Evolutionary conservation across 2,113 vertebrate genomes (phyloP), one percentile per base, ranked within the genome.

Genomic region (Madoqua kirkii): DNA sequence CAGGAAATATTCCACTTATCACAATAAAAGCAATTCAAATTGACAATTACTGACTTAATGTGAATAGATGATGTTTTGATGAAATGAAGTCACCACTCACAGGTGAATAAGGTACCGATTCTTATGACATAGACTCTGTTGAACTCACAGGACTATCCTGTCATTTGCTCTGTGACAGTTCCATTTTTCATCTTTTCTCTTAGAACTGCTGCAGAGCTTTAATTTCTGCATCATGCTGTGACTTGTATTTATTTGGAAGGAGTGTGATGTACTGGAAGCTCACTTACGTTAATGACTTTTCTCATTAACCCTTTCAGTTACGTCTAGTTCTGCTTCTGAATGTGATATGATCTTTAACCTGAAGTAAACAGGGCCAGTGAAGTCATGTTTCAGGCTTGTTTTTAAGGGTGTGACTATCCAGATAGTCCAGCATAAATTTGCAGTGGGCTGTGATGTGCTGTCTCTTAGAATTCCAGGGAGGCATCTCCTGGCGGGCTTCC

Each of bases 401-500:
- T 78, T 48, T 57, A 15, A 87, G 36, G 33, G 33, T 36, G 25
- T 74, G 6, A 1, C 59, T 23, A 11, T 31, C 4, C 0, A 48
- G n/a, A 13, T 29, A 36, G 29, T 31, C 19, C 52, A 27, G 23
- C 13, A 1, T 3, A 17, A 33, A 1, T 33, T 62, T 67, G 50
- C 3, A 43, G 7, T 0, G 14, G 76, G 23, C 13, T n/a, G 43
- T 16, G 23, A 15, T 11, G 31, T 3, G 12, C 0, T 17, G 4
- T 52, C 62, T 3, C 43, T 45, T 48, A 21, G 76, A 64, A 74
- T 93, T 79, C 6, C n/a, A 64, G n/a, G 7, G 29, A 17, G 9
- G 15, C 8, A 1, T 74, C 27, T 93, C 62, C 5, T 45, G 43
- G 55, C 9, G 33, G 12, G 23, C 36, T 43, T 43, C 36, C 36